phyloP scores from a whole-genome alignment of 2,113 vertebrate species.

The Syrrhaptes paradoxus region DNA sequence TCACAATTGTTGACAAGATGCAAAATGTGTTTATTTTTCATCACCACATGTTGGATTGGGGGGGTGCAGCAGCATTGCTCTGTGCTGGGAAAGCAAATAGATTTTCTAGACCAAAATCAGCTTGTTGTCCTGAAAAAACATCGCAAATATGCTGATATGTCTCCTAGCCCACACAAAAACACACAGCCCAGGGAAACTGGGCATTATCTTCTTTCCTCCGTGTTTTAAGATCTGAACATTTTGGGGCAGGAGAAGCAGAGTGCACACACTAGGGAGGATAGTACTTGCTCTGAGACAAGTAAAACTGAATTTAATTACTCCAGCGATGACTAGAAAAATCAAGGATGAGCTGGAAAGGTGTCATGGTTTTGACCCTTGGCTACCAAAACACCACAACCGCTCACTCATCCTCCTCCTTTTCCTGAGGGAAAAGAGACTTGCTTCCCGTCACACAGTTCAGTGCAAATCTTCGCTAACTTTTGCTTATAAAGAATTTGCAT shows the following conservation, averaged over 20 bases:
- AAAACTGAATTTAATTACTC: neutral
- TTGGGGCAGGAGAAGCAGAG: neutral
- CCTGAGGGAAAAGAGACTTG: neutral
- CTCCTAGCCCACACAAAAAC: neutral
- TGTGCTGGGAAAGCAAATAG: neutral
- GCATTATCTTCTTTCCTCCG: neutral
- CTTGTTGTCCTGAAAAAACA: neutral
- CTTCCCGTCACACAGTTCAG: neutral
- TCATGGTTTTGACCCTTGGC: too few relatives aligned
- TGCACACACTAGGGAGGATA: accelerated
- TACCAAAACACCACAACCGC: too few relatives aligned
- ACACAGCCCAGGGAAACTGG: neutral
- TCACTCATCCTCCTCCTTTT: too few relatives aligned
- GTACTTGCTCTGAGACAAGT: neutral
- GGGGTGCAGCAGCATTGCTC: neutral
- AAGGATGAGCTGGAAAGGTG: neutral
- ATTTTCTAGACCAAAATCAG: neutral
- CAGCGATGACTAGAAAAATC: neutral
- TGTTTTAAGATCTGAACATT: neutral
- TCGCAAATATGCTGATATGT: neutral
- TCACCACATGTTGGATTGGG: neutral
- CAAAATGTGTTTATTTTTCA: slow-evolving; percentile 17
- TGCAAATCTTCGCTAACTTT: neutral
- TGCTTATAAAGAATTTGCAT: slow-evolving; percentile 17
- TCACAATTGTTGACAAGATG: neutral